phyloP scores from a whole-genome alignment of 2,113 vertebrate genomes.

The Alouatta palliata region DNA sequence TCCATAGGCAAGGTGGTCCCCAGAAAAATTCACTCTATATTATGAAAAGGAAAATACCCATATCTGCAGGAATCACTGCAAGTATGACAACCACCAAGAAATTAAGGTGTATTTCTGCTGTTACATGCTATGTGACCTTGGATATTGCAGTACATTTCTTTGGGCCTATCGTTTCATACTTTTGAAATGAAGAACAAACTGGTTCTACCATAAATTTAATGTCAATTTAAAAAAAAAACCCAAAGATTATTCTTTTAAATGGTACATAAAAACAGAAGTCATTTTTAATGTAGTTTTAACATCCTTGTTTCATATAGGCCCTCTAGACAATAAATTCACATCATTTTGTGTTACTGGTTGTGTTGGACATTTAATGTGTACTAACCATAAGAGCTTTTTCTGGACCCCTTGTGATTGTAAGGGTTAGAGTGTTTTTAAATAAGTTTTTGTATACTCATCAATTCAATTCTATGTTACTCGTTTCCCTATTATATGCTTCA shows the following conservation, averaged over 20 bases:
- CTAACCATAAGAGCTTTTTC: not conserved
- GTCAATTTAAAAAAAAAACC: not conserved
- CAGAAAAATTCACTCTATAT: not conserved
- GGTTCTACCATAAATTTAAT: not conserved
- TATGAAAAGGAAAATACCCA: not conserved
- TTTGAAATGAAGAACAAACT: not conserved
- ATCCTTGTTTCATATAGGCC: not conserved
- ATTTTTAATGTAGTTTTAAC: not conserved
- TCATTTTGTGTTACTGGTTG: not conserved
- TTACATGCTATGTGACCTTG: not conserved
- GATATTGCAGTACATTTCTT: not conserved
- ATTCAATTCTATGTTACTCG: not conserved
- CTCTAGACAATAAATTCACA: not conserved
- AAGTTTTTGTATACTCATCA: not conserved
- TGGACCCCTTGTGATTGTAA: not conserved
- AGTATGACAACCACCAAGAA: not conserved
- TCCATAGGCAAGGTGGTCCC: not conserved
- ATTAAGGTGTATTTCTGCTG: not conserved
- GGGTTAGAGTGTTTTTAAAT: not conserved
- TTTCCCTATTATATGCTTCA: not conserved
- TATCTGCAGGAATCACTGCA: not conserved
- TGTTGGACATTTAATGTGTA: not conserved
- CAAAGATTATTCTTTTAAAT: not conserved
- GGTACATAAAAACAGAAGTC: not conserved
- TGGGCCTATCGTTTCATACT: not conserved